phyloP scores from a whole-genome alignment of 1,140 invertebrate species.

The Aplysia californica region DNA sequence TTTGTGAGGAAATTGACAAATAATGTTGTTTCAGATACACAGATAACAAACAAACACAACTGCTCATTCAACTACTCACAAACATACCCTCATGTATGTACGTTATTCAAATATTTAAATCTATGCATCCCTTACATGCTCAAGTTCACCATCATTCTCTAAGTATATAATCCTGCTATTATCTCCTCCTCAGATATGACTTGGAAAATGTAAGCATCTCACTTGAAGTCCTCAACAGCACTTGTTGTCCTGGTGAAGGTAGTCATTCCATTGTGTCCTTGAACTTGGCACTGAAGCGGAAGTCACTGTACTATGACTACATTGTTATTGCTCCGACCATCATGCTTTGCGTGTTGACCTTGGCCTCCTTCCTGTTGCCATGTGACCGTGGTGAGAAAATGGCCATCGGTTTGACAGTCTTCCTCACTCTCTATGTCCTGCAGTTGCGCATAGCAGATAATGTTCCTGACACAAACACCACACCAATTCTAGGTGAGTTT shows the following conservation, averaged over 20 bases:
- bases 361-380: slow-evolving; percentile 62
- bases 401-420: slow-evolving; percentile 64
- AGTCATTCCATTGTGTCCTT: slow-evolving; percentile 55
- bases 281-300: slow-evolving; percentile 49
- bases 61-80: too few species aligned
- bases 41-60: too few species aligned
- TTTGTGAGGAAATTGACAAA: too few species aligned
- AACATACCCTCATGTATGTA: too few species aligned
- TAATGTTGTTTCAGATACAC: too few species aligned
- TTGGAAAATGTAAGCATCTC: slow-evolving; percentile 33
- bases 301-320: slow-evolving; percentile 64
- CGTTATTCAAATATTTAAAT: not conserved
- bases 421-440: slow-evolving; percentile 65
- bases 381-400: slow-evolving; percentile 66
- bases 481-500: slow-evolving; percentile 62
- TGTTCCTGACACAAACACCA: slow-evolving; percentile 66
- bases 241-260: slow-evolving; percentile 53
- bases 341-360: slow-evolving; percentile 62
- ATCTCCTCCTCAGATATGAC: slow-evolving; percentile 33
- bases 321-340: slow-evolving; percentile 66
- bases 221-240: slow-evolving; percentile 33
- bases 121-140: too few species aligned
- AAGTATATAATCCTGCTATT: too few species aligned
- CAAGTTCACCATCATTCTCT: too few species aligned
- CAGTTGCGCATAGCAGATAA: slow-evolving; percentile 66